Base-by-base conservation (phyloP, 2,113 vertebrate species). In the Arothron firmamentum region DNA sequence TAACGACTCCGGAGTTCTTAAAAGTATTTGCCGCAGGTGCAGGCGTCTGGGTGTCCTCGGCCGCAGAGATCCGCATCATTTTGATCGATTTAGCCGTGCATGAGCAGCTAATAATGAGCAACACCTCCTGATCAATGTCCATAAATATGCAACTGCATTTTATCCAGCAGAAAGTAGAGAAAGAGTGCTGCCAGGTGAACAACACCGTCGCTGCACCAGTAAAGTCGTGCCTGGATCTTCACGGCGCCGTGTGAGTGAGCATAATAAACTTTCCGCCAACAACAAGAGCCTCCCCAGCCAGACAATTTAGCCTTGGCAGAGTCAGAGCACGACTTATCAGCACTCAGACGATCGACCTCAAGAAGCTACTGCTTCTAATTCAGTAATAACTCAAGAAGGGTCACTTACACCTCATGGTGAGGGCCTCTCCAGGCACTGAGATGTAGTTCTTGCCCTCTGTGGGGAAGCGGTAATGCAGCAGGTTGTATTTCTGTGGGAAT, bases 391-490 rank as follows among this genome's bases (percentile, higher is more conserved):
- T 60, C 11, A 51, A 52, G 17, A 52, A 23, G 19, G 25, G 46
- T 49, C 28, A 80, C 93, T 93, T 86, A 99, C 96, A 92, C 82
- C 89, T 86, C 67, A 85, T 74, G 41, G 71, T 70, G 64, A 99
- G 94, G 31, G 96, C 95, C 75, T 96, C 92, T 0, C 90, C 88
- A 0, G 96, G 96, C 16, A 99, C 92, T 14, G 94, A 93, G 56
- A 99, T 91, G 54, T 92, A 99, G 78, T 83, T 98, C 71, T 90
- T 92, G 19, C 96, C 96, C 20, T 43, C 87, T 1, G 89, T 88
- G 0, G 96, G 96, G 65, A 99, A 99, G 50, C 96, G 93, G 78
- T 95, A 98, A 75, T 89, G 90, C 3, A 80, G 86, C 61, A 91
- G 48, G 5, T 92, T 93, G 82, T 90, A 76, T 65, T 78, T 77